Conservation (phyloP, 2,113 vertebrate species). For the Nerophis ophidion region DNA sequence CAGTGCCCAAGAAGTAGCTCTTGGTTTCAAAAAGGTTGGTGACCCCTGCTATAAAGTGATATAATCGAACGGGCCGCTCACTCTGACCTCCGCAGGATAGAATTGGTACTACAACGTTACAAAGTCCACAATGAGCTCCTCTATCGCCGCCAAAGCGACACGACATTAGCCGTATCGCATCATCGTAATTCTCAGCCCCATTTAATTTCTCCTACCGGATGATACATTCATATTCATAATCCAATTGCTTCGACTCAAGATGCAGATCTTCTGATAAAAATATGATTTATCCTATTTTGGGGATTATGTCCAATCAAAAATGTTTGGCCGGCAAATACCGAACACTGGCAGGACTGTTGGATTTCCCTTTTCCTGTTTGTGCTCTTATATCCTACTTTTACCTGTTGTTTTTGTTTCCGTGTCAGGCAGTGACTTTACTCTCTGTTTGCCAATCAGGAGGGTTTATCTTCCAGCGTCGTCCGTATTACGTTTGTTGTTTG, state of each 20-base stretch:
- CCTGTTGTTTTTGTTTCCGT: neutral
- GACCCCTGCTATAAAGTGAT: no score
- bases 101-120: neutral
- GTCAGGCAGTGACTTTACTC: neutral
- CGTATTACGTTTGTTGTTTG: no score
- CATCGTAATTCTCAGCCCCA: constrained; percentile 22
- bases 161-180: constrained; percentile 42
- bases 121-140: constrained; percentile 13
- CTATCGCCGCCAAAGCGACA: constrained; percentile 32
- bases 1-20: no score
- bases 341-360: neutral
- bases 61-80: no score
- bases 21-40: no score
- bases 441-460: no score
- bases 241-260: constrained; percentile 57
- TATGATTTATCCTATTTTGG: constrained; percentile 49
- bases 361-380: no score
- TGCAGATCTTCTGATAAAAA: constrained; percentile 32
- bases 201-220: constrained; percentile 32
- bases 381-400: no score
- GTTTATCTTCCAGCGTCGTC: no score
- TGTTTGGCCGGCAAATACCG: constrained; percentile 21
- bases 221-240: constrained; percentile 54
- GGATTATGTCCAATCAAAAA: constrained; percentile 41
- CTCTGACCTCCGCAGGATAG: no score